phyloP scores from a whole-genome alignment of 2,797 vertebrate genomes.

The Caiman crocodilus region DNA sequence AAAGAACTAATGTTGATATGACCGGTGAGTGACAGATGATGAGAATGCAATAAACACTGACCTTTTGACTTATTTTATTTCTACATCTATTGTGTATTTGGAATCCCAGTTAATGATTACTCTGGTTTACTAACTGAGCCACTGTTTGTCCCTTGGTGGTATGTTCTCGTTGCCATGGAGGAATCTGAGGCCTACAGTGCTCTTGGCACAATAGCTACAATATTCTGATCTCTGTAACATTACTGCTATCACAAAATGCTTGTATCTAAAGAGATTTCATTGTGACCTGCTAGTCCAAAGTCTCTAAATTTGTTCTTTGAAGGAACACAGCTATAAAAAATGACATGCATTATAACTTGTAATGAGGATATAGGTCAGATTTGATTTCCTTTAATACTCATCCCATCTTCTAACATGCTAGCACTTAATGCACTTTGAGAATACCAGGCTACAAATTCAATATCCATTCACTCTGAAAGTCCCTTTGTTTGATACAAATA shows the following conservation, averaged over 20 bases:
- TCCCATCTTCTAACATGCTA: neutral
- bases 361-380: neutral
- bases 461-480: neutral
- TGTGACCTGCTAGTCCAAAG: slow-evolving; percentile 25
- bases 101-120: slow-evolving; percentile 36
- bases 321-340: slow-evolving; percentile 17
- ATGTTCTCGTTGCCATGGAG: slow-evolving; percentile 9
- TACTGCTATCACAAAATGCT: neutral
- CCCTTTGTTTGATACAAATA: neutral
- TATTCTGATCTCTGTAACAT: neutral
- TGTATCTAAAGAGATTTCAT: neutral
- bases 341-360: slow-evolving; percentile 8
- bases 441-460: neutral
- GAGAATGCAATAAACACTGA: slow-evolving; percentile 43
- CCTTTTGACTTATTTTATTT: slow-evolving; percentile 49
- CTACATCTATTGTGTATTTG: slow-evolving; percentile 32
- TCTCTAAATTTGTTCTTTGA: neutral
- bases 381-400: neutral
- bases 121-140: neutral
- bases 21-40: slow-evolving; percentile 20
- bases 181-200: neutral
- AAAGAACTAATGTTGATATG: slow-evolving; percentile 40
- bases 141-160: slow-evolving; percentile 2
- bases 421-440: neutral
- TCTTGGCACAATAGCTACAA: neutral